Base-by-base conservation (phyloP, 2,113 vertebrate genomes). In the Nothocercus julius region DNA sequence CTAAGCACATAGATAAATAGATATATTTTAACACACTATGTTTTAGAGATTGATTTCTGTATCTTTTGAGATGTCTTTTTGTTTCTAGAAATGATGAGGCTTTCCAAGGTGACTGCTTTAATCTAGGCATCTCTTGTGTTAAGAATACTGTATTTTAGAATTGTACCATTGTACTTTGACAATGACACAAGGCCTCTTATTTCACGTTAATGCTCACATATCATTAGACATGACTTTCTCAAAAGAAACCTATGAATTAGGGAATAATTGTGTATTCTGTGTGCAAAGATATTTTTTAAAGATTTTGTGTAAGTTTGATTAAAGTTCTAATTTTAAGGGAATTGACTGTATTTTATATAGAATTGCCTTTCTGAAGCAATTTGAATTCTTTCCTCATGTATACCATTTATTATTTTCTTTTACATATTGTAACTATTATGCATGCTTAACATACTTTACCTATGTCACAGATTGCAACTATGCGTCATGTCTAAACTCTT, bases 151-250 rank as follows among this genome's bases (percentile, higher is more conserved):
- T 19, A 34, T 34, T 93, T 83, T 19, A 27, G 18, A 90, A 66
- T 25, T 5, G 3, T 69, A 10, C 2, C 59, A 1, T 25, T 63
- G 10, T n/a, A 68, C 21, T 67, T 85, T 32, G 2, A 1, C 5
- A 49, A 36, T 21, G 30, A 54, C 9, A 56, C 2, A 59, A 79
- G 13, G 5, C 10, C 36, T 32, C 11, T 22, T 14, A 85, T 47
- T 82, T 91, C 3, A 28, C 49, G 82, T 78, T 40, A 68, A 67
- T 73, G 5, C 4, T 45, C 5, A 20, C 4, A 32, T 66, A 5
- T 86, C 25, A 27, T 13, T 68, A 32, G 15, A 21, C 2, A 51
- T 76, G 11, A 5, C 19, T 79, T 72, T 79, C 12, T 7, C 47
- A 91, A 9, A 7, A 64, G 47, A 59, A 82, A 27, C 1, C 5